phyloP scores from a whole-genome alignment of 2,113 vertebrate genomes.

The Larimichthys polyactis region DNA sequence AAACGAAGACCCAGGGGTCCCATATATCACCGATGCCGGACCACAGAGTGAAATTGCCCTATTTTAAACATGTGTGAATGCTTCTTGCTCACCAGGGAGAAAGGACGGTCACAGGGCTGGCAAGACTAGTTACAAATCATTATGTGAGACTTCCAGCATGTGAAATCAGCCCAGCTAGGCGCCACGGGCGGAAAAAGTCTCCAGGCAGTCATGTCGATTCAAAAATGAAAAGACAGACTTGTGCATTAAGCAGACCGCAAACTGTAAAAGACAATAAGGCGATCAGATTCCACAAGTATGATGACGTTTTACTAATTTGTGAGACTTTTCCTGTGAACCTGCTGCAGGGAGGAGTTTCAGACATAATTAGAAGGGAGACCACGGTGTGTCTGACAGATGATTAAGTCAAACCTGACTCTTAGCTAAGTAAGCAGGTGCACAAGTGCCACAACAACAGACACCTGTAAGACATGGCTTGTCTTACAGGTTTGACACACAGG shows the following conservation, averaged over 20 bases:
- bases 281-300: background rate
- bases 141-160: constrained; percentile 35
- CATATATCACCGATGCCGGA: constrained; percentile 51
- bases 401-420: constrained; percentile 31
- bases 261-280: background rate
- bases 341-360: background rate
- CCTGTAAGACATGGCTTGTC: constrained; percentile 43
- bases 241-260: constrained; percentile 1
- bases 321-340: background rate
- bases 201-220: background rate
- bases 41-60: constrained; percentile 56
- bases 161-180: constrained; percentile 50
- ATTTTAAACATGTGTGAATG: constrained; percentile 74
- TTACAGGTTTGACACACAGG: constrained; percentile 56
- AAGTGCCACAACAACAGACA: constrained; percentile 39
- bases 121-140: constrained; percentile 62
- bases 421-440: constrained; percentile 43
- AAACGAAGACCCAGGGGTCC: constrained; percentile 66
- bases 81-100: constrained; percentile 72
- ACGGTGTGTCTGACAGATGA: constrained; percentile 31
- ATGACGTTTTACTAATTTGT: background rate
- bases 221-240: constrained; percentile 12
- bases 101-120: constrained; percentile 57
- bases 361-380: constrained; percentile 44
- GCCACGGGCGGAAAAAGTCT: constrained; percentile 19